These are phyloP conservation scores for Buteo buteo DNA, from an alignment of 2,113 vertebrate species.

Conservation along the genomic window DNA sequence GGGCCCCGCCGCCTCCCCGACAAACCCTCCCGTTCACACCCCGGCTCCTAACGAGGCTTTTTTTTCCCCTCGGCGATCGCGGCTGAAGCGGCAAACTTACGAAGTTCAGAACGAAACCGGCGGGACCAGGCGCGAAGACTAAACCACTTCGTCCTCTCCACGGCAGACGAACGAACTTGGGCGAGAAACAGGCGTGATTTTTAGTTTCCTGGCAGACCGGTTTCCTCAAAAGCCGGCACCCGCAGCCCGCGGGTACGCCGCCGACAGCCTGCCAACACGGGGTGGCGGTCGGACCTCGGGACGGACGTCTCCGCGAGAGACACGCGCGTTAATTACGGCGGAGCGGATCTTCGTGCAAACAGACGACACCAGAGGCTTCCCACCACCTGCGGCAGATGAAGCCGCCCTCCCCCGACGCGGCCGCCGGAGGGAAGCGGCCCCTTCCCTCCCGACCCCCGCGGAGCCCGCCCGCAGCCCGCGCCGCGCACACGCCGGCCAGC, in stretches of 20 bases:
- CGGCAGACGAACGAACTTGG: background rate
- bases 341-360: background rate
- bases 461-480: background rate
- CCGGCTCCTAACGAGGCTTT: background rate
- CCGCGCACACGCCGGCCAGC: no score
- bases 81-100: accelerated
- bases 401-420: background rate
- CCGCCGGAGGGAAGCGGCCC: background rate
- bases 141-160: accelerated
- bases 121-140: background rate
- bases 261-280: background rate
- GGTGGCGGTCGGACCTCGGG: no score
- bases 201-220: accelerated
- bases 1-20: background rate
- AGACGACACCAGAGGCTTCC: no score
- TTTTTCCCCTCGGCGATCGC: accelerated
- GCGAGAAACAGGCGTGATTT: accelerated
- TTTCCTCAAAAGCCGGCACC: accelerated
- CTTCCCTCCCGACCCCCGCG: no score
- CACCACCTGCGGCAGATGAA: no score
- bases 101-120: accelerated
- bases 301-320: accelerated
- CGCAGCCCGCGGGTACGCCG: background rate
- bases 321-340: accelerated
- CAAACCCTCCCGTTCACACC: accelerated